These are phyloP conservation scores for Syngnathus floridae DNA, from an alignment of 2,113 vertebrate species.

Conservation along the genomic window DNA sequence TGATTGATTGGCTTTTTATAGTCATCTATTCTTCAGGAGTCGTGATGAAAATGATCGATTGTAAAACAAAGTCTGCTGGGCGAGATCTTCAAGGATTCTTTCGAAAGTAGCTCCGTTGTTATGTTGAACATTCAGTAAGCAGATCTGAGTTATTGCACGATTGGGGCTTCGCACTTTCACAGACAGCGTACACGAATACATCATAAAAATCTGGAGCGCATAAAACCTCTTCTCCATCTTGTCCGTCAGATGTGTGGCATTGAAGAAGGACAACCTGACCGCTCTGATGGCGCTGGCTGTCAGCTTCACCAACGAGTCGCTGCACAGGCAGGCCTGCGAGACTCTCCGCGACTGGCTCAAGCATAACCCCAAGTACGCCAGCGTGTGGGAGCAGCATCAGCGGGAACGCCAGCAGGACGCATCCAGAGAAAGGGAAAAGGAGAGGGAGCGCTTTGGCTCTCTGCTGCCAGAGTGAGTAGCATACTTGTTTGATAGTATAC, in stretches of 20 bases:
- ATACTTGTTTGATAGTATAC: too few relatives aligned
- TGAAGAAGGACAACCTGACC: constrained; percentile 89
- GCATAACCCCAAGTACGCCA: constrained; percentile 81
- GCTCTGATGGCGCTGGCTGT: constrained; percentile 94
- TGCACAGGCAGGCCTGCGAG: constrained; percentile 95
- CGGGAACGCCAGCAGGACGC: constrained; percentile 33
- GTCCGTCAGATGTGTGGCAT: constrained; percentile 77
- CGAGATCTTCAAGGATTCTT: not conserved
- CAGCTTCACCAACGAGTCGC: constrained; percentile 94
- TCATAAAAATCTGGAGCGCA: not conserved
- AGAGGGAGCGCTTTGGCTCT: constrained; percentile 80
- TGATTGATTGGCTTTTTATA: not conserved
- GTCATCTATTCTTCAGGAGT: not conserved
- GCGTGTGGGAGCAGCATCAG: constrained; percentile 73
- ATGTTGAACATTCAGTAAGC: not conserved
- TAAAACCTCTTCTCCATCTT: not conserved
- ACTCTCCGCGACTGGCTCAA: constrained; percentile 89
- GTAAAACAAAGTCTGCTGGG: not conserved
- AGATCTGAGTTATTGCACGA: not conserved
- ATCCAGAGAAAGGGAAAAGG: constrained; percentile 60
- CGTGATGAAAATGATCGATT: not conserved
- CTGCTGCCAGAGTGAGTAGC: constrained; percentile 89
- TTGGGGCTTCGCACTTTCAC: not conserved
- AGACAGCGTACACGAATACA: not conserved
- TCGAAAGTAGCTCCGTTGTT: not conserved